Evolutionary conservation across 2,888 invertebrate species (phyloP), one percentile per base, ranked within the genome.

Genomic region (Acrobasis suavella): DNA sequence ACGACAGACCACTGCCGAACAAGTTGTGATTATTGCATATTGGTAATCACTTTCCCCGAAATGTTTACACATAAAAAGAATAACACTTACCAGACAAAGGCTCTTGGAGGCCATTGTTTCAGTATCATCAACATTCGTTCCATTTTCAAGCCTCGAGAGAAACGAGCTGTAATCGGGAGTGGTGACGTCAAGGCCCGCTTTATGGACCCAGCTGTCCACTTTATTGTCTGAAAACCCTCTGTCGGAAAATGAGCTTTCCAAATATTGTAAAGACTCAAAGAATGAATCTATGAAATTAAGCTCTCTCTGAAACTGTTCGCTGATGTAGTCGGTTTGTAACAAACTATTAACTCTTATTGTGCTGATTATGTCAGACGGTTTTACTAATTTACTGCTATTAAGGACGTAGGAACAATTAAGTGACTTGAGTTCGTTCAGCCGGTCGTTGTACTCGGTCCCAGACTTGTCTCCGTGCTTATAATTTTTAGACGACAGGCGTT

Each of bases 51-150:
- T 60, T 46, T 64, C 64, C 66, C 60, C 74, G 72, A 75, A 79
- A 78, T 87, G 86, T 90, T 89, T 87, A 89, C 83, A 82, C 72
- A 75, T 73, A 62, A 68, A 77, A 85, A 81, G 78, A 82, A 83
- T 77, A 86, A 84, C 85, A 90, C 88, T 89, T 71, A 92, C 91
- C 88, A 91, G 82, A 86, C 89, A 91, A 86, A 92, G 89, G 84
- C 89, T 91, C 83, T 90, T 89, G 66, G 92, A 88, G 64, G 89
- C 88, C 84, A 89, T 91, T 89, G 91, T 91, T 84, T 90, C 85
- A 32, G 78, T 75, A 72, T 88, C 85, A 62, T 85, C 85, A 71
- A 78, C 75, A 76, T 76, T 79, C 62, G 78, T 72, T 71, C 79
- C 85, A 80, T 86, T 83, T 76, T 88, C 87, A 60, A 88, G 80